These are phyloP conservation scores for Saccopteryx bilineata DNA, from an alignment of 2,113 vertebrate genomes.

Conservation along the genomic window DNA sequence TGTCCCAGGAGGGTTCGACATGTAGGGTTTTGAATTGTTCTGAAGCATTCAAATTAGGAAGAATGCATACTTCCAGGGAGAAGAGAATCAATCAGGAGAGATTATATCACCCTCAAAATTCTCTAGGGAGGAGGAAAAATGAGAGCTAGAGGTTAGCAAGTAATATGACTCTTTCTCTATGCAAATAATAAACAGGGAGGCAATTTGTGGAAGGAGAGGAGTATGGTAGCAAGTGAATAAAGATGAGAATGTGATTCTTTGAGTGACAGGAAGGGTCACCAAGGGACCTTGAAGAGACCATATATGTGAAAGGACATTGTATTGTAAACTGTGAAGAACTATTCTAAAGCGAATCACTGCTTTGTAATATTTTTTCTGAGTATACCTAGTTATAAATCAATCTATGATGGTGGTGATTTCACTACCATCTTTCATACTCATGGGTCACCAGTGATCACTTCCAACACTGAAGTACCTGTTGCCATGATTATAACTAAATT, in stretches of 20 bases:
- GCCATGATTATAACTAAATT: background rate
- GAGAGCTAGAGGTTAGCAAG: background rate
- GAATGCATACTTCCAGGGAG: background rate
- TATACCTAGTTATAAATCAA: background rate
- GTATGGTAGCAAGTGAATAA: background rate
- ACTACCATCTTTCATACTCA: background rate
- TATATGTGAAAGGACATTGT: background rate
- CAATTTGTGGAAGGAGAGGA: background rate
- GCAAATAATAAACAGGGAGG: background rate
- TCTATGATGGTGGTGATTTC: background rate
- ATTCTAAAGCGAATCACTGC: background rate
- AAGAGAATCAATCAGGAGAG: background rate
- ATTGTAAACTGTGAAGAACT: background rate
- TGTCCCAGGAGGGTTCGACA: background rate
- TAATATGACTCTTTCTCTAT: background rate
- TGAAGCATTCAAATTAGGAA: background rate
- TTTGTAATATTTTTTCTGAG: background rate
- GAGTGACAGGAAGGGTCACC: background rate
- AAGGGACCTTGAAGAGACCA: background rate
- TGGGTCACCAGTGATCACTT: background rate
- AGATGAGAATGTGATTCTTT: background rate
- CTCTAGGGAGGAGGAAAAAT: background rate
- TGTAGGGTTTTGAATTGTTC: background rate
- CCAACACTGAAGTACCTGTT: background rate
- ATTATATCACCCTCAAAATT: background rate